A percentile compares a stretch with the other conserved stretches of the same genome.
Evolutionary conservation across 2,888 invertebrate species (phyloP).

Genomic region (Coelopa pilipes): DNA sequence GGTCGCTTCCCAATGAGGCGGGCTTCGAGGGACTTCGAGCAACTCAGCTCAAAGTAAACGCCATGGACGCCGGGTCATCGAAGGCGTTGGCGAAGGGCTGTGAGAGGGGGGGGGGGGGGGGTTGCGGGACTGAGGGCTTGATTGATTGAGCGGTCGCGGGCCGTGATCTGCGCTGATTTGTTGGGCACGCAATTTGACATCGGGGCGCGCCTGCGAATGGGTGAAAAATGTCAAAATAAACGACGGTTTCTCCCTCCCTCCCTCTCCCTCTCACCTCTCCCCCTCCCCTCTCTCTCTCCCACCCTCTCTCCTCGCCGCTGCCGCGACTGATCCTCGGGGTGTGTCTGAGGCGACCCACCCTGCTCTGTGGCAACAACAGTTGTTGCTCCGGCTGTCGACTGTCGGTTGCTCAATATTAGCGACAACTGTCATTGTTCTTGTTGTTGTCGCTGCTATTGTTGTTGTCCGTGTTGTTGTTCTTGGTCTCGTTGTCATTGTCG

Average conservation of each 20-base stretch:
- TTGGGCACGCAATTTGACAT: neutral
- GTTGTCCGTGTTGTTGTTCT: neutral
- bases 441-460: neutral
- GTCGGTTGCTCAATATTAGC: neutral
- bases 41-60: too few species aligned
- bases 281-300: too few species aligned
- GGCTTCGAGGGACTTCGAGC: too few species aligned
- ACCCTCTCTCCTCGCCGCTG: too few species aligned
- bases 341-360: too few species aligned
- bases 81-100: neutral
- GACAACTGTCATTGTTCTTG: constrained; percentile 17
- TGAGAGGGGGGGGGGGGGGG: neutral
- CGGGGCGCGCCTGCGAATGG: constrained; percentile 24
- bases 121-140: too few species aligned
- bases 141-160: neutral
- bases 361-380: too few species aligned
- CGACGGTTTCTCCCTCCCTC: neutral
- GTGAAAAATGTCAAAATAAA: constrained; percentile 37
- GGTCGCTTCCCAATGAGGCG: too few species aligned
- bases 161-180: neutral
- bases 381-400: too few species aligned
- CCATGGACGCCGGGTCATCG: neutral
- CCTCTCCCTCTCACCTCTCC: too few species aligned
- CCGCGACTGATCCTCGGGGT: too few species aligned
- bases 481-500: neutral